Percentiles rank a stretch among this genome's conserved stretches.
These are phyloP conservation scores for Drosophila infuscata DNA, from an alignment of 2,888 invertebrate species.

Conservation along the genomic window DNA sequence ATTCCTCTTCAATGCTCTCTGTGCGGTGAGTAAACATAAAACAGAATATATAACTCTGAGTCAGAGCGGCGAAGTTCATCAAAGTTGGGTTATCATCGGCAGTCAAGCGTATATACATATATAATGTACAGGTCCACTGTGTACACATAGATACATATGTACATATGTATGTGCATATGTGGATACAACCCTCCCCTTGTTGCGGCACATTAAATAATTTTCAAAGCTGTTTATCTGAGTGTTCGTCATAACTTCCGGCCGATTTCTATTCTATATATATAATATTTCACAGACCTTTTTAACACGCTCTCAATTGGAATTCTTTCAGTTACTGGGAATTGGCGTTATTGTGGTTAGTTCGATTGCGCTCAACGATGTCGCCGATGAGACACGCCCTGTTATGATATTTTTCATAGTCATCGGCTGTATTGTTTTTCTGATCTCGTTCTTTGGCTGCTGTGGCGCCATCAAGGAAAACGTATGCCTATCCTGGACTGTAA, in stretches of 20 bases:
- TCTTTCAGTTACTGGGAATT: conserved; percentile 72
- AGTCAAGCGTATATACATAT: conserved; percentile 35
- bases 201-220: conserved; percentile 26
- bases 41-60: neutral
- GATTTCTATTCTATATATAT: conserved; percentile 11
- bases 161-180: neutral
- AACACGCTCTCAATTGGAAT: neutral
- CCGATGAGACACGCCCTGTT: conserved; percentile 40
- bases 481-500: conserved; percentile 93
- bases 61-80: conserved; percentile 30
- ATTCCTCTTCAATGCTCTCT: conserved; percentile 71
- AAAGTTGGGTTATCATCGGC: conserved; percentile 31
- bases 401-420: conserved; percentile 87
- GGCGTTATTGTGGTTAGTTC: conserved; percentile 60
- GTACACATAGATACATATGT: neutral
- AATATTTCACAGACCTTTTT: conserved; percentile 8
- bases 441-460: conserved; percentile 95
- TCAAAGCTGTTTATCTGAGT: conserved; percentile 1
- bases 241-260: conserved; percentile 3
- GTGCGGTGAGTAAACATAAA: conserved; percentile 67
- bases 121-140: neutral
- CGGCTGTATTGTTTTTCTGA: conserved; percentile 90
- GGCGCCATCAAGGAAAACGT: conserved; percentile 94
- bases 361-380: conserved; percentile 59
- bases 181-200: conserved; percentile 10